These are phyloP conservation scores for Lota lota DNA, from an alignment of 2,113 vertebrate species.

Conservation along the genomic window DNA sequence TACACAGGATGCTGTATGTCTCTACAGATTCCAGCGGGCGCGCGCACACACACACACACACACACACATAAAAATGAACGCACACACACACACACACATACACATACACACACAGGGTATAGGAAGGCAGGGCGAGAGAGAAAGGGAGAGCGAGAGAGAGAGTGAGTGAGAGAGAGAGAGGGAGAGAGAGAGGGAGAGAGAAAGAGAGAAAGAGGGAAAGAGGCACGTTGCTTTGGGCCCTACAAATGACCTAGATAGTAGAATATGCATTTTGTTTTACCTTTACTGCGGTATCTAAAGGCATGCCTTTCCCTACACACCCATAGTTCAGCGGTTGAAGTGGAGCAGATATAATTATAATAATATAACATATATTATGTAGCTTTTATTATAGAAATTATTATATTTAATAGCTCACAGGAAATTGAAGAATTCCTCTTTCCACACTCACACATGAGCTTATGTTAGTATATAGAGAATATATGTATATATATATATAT, in stretches of 20 bases:
- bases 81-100: no score
- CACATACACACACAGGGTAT: neutral
- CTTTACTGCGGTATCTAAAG: conserved; percentile 58
- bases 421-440: conserved; percentile 16
- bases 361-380: no score
- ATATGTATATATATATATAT: neutral
- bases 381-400: no score
- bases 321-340: conserved; percentile 47
- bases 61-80: no score
- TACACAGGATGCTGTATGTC: conserved; percentile 60
- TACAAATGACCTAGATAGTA: conserved; percentile 71
- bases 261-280: conserved; percentile 64
- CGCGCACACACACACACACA: no score
- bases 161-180: neutral
- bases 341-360: conserved; percentile 37
- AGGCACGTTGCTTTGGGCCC: conserved; percentile 66
- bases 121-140: neutral
- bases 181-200: neutral
- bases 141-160: neutral
- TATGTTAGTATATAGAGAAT: no score
- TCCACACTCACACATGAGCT: conserved; percentile 19
- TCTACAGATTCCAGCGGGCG: no score
- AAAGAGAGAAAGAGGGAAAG: neutral
- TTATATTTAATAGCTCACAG: conserved; percentile 46
- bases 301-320: conserved; percentile 47